Base-by-base conservation (phyloP, 2,888 invertebrate genomes). In the Diarsia dahlii region DNA sequence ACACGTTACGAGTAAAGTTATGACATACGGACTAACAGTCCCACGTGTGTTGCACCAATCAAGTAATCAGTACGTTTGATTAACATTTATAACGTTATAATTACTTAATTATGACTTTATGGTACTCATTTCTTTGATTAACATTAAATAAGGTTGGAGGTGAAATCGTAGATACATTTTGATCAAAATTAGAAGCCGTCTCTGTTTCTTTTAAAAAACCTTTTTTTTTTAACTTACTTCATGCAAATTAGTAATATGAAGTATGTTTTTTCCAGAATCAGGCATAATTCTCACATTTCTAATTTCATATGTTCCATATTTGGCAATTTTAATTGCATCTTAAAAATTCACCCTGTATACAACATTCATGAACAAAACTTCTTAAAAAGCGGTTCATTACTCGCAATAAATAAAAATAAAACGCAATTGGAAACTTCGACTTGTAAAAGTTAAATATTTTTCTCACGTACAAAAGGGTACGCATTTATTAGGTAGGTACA, bases 391-490 rank as follows among this genome's bases (percentile, higher is more conserved):
- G 46, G 82, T 87, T 87, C 78, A 87, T 80, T 56, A 84, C 86
- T 81, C 10, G 34, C 39, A 50, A 86, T 80, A 81, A 63, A 63
- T 45, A 63, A 45, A 86, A 87, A 89, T 80, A 81, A 84, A 87
- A 89, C 82, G 87, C 78, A 73, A 82, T 82, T 85, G 83, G 68
- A 84, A 87, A 89, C 84, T 88, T 73, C 58, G 12, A 63, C 60
- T 81, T 65, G 63, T 67, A 70, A 78, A 71, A 74, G 65, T 56
- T 74, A 54, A 69, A 62, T 77, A 82, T 68, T 79, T 71, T 39
- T 72, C 75, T 87, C 84, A 82, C 87, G 82, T 79, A 71, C 66
- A 48, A 45, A 65, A 20, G n/a, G n/a, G 50, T 46, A 56, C 23
- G 39, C 45, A 71, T 67, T 76, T 64, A 60, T 68, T 23, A n/a